Evolutionary conservation across 2,113 vertebrate genomes (phyloP).

Genomic region (Sylvia atricapilla): DNA sequence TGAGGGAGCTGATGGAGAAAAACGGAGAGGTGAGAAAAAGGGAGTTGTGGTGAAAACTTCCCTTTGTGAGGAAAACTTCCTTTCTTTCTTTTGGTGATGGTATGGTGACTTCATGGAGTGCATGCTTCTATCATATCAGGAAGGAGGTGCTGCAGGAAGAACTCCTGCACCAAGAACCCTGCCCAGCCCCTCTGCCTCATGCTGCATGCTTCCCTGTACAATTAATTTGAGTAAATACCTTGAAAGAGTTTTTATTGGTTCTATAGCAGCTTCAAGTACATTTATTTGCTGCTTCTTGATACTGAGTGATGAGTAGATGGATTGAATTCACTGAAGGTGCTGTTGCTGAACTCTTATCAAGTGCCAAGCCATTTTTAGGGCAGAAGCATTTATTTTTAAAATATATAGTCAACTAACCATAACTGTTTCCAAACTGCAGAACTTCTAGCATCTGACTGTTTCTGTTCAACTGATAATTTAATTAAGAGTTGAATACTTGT

Average conservation of each 20-base stretch:
- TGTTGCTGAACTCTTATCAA: neutral
- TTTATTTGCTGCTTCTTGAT: neutral
- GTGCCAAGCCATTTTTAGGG: neutral
- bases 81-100: neutral
- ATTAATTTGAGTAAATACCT: neutral
- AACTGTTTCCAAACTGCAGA: neutral
- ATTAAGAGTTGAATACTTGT: neutral
- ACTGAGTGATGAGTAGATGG: neutral
- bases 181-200: neutral
- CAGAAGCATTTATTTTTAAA: neutral
- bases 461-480: neutral
- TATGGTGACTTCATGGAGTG: neutral
- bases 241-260: neutral
- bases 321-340: neutral
- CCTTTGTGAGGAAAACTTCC: neutral
- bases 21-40: neutral
- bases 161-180: neutral
- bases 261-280: neutral
- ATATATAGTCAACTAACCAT: neutral
- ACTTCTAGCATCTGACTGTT: neutral
- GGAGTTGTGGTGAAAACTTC: neutral
- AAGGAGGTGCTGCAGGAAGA: neutral
- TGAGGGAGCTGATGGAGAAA: neutral
- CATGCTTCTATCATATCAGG: rapidly evolving
- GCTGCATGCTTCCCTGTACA: neutral